phyloP scores from a whole-genome alignment of 2,113 vertebrate genomes.

The Orcinus orca region DNA sequence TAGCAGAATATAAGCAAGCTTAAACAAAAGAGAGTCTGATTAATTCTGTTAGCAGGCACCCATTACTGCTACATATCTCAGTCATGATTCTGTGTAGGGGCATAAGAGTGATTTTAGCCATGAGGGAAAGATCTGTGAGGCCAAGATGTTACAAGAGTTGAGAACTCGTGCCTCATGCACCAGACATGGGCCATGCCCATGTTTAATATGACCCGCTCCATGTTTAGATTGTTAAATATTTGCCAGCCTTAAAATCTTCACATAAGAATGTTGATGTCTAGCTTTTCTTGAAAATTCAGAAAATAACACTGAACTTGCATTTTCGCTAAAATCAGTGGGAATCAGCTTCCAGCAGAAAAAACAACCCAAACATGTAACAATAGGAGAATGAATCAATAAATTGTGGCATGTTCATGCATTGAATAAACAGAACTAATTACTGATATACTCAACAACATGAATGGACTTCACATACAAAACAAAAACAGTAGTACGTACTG shows the following conservation, averaged over 20 bases:
- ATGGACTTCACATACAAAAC: neutral
- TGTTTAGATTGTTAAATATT: neutral
- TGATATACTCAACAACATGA: neutral
- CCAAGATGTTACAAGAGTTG: neutral
- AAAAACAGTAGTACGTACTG: neutral
- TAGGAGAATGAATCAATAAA: neutral
- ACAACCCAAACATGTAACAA: neutral
- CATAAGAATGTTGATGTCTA: neutral
- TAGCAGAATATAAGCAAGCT: slow-evolving; percentile 17
- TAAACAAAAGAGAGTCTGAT: slow-evolving; percentile 41
- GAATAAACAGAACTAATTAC: neutral
- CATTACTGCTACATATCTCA: neutral
- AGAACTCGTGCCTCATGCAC: neutral
- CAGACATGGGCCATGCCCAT: neutral
- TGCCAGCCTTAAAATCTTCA: neutral
- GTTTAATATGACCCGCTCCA: neutral
- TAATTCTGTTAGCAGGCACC: neutral
- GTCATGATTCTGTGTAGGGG: neutral
- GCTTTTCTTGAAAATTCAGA: neutral
- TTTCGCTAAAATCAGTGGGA: neutral
- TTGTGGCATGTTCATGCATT: neutral
- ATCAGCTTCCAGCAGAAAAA: neutral
- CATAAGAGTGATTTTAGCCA: neutral
- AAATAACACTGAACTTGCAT: neutral
- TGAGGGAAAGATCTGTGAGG: neutral